Base-by-base conservation (phyloP, 1,140 invertebrate genomes). In the Nasonia longicornis region DNA sequence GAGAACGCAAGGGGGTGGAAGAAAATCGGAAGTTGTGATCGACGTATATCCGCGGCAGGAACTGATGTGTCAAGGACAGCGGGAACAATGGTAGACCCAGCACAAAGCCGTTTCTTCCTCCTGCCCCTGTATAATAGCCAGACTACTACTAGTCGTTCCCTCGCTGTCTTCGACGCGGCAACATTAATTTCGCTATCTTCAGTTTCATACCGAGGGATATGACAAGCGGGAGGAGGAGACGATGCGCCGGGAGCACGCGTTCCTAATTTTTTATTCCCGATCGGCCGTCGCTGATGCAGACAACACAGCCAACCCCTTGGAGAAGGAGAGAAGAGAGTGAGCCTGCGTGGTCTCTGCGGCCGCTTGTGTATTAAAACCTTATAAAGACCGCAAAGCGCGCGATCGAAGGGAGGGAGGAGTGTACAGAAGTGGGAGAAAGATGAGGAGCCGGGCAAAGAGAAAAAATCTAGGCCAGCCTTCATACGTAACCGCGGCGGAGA, bases 1-100 rank as follows among this genome's bases (percentile, higher is more conserved):
- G 20, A 58, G 52, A 20, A 20, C 7, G 67, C 3, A 48, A 48
- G 42, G 10, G 75, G 35, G 48, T 20, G 42, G 71, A 38, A 66
- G 72, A 77, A 77, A 81, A 81, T 82, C 80, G 80, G 75, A 77
- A 82, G 81, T 82, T 75, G 81, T 63, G 81, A 82, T 82, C 81
- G 81, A 82, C 80, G 52, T 73, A n/a, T 1, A 72, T 67, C 58
- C 75, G 58, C n/a, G 38, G 58, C 58, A 35, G 78, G 48, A 81
- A 45, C 80, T 81, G 80, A 82, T 82, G 80, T 77, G 80, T 82
- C 80, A 82, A 82, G 80, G 80, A 77, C 80, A 77, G 31, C 31
- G 73, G 38, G 80, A 71, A 81, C 80, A 81, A 81, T 81, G 14
- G 79, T 10, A 31, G 52, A 67, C 22, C 26, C 29, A 10, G 20